These are phyloP conservation scores for Tragelaphus scriptus DNA, from an alignment of 2,113 vertebrate species.

Conservation along the genomic window DNA sequence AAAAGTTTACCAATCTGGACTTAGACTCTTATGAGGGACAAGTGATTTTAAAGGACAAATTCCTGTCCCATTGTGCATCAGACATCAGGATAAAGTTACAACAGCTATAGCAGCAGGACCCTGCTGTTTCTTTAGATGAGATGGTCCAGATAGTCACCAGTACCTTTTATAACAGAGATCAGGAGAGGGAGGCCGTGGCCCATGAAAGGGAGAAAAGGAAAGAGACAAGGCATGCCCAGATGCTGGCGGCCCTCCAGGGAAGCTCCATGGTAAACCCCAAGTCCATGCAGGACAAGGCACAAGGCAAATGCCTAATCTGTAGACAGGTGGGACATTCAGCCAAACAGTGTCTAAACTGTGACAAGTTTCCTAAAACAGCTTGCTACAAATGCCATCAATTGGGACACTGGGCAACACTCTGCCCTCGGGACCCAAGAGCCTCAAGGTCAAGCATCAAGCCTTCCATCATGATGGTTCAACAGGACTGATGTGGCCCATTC, in stretches of 20 bases:
- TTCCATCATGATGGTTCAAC: not conserved
- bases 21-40: not conserved
- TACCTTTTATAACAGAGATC: not conserved
- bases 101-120: not conserved
- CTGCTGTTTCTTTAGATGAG: not conserved
- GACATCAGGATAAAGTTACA: not conserved
- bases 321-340: not conserved
- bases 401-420: not conserved
- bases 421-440: not conserved
- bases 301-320: not conserved
- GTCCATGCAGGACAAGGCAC: not conserved
- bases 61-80: not conserved
- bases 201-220: not conserved
- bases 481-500: not conserved
- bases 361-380: not conserved
- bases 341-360: not conserved
- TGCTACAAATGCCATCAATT: not conserved
- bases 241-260: not conserved
- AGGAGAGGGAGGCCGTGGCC: not conserved
- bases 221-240: not conserved
- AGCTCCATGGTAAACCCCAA: not conserved
- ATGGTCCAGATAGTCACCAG: not conserved
- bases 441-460: not conserved
- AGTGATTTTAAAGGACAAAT: not conserved
- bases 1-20: not conserved